Conservation (phyloP, 2,113 vertebrate species). For the Oryzias javanicus region DNA sequence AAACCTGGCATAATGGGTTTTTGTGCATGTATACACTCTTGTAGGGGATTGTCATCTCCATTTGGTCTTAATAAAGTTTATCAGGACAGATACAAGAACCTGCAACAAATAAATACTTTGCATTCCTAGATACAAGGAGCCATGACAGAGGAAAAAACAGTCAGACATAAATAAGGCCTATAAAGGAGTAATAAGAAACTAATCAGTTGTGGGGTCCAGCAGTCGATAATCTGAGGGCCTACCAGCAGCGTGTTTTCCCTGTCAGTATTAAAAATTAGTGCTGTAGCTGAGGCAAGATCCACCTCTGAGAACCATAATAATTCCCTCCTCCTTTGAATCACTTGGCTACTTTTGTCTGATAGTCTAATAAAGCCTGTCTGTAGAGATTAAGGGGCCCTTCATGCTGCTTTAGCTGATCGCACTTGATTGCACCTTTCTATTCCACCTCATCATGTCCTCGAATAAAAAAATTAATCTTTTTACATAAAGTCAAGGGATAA, state of each 20-base stretch:
- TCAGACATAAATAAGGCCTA: constrained; percentile 2
- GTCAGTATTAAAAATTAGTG: constrained; percentile 42
- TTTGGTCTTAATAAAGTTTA: constrained; percentile 24
- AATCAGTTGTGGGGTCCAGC: constrained; percentile 18
- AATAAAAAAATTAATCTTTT: not conserved
- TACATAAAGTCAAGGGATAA: too few species aligned
- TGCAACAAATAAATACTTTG: not conserved
- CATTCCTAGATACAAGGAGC: not conserved
- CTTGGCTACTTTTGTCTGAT: constrained; percentile 48
- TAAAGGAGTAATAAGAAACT: constrained; percentile 26
- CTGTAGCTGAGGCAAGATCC: constrained; percentile 27
- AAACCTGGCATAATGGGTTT: not conserved
- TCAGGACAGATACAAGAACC: constrained; percentile 29
- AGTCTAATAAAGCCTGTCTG: constrained; percentile 53
- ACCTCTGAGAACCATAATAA: constrained; percentile 44
- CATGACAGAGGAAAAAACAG: not conserved
- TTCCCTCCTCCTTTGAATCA: constrained; percentile 39
- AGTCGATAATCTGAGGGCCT: constrained; percentile 46
- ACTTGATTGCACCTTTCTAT: constrained; percentile 33
- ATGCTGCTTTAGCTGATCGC: constrained; percentile 35
- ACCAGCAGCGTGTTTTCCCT: constrained; percentile 37
- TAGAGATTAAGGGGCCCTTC: constrained; percentile 42
- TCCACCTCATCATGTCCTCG: not conserved
- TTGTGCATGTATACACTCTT: constrained; percentile 11
- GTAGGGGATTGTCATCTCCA: constrained; percentile 21